Conservation (phyloP, 2,888 invertebrate species). For the Drosophila neonasuta region DNA sequence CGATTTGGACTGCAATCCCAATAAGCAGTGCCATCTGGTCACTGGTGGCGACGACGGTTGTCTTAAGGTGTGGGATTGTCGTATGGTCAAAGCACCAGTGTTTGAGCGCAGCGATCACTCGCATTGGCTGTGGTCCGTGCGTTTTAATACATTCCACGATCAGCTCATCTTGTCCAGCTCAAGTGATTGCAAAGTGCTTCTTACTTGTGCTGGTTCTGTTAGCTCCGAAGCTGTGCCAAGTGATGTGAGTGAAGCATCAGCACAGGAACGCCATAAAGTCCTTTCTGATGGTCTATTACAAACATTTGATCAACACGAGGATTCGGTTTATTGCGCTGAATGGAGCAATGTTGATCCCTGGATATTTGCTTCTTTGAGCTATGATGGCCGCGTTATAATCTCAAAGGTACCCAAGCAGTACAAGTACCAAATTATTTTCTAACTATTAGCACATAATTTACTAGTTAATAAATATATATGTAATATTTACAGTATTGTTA, state of each 20-base stretch:
- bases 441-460: conserved; percentile 67
- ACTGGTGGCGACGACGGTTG: conserved; percentile 98
- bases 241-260: conserved; percentile 33
- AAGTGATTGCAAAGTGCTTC: conserved; percentile 95
- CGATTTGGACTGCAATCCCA: conserved; percentile 98
- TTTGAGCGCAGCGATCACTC: conserved; percentile 92
- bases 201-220: conserved; percentile 93
- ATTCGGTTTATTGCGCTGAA: conserved; percentile 97
- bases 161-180: conserved; percentile 96
- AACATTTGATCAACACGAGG: conserved; percentile 97
- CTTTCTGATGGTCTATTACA: conserved; percentile 93
- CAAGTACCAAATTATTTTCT: conserved; percentile 95
- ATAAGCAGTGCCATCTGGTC: conserved; percentile 95
- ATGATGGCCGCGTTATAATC: conserved; percentile 96
- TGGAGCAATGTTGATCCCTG: conserved; percentile 99
- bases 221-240: conserved; percentile 87
- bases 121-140: conserved; percentile 97
- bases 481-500: conserved; percentile 14
- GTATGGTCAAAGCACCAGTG: conserved; percentile 90
- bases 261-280: conserved; percentile 68
- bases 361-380: conserved; percentile 98
- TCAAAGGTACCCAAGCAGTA: conserved; percentile 96
- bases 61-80: conserved; percentile 97
- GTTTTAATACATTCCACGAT: conserved; percentile 98
- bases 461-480: conserved; percentile 12